Conservation (phyloP, 2,797 vertebrate genomes). For the Propithecus perrieri region DNA sequence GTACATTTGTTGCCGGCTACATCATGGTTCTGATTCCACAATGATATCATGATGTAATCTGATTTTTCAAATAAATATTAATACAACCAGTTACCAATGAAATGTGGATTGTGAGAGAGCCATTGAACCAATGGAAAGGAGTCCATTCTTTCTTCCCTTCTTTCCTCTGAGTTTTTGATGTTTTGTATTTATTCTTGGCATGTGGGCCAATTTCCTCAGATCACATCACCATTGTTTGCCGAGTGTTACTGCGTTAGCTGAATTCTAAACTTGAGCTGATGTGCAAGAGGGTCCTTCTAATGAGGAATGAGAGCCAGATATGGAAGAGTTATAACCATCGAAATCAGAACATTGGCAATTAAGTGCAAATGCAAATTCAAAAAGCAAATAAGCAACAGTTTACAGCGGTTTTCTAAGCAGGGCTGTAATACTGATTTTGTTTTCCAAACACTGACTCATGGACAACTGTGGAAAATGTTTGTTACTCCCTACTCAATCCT, state of each 20-base stretch:
- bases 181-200: conserved; percentile 46
- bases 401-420: background rate
- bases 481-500: background rate
- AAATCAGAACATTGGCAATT: conserved; percentile 39
- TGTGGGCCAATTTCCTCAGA: background rate
- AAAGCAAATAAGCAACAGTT: background rate
- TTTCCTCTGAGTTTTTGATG: background rate
- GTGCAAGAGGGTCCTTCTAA: conserved; percentile 20
- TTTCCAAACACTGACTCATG: background rate
- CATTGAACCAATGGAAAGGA: background rate
- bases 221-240: background rate
- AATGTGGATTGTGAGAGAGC: background rate
- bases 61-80: conserved; percentile 55
- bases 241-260: background rate
- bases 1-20: background rate
- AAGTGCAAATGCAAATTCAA: background rate
- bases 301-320: background rate
- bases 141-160: background rate
- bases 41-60: background rate
- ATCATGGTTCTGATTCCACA: background rate
- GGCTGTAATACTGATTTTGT: background rate
- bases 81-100: background rate
- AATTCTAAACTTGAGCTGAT: background rate
- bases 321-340: background rate
- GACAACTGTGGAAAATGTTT: background rate